A percentile compares a stretch with the other conserved stretches of the same genome.
These are phyloP conservation scores for Prunella strophiata DNA, from an alignment of 2,797 vertebrate species.

Conservation along the genomic window DNA sequence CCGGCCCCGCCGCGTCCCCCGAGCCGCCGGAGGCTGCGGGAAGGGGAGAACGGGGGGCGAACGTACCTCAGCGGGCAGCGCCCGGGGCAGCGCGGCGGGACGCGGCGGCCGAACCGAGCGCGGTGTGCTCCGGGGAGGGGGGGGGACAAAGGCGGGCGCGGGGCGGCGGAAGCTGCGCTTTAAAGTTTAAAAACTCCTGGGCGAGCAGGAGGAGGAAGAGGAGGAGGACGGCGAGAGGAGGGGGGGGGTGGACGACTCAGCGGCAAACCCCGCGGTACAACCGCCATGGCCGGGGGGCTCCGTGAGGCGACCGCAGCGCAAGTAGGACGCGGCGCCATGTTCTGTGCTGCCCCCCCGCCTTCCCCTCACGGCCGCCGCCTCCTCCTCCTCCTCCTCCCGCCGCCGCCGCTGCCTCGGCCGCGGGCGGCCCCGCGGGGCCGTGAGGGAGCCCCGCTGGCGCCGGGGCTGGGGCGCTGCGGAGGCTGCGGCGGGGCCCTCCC, in stretches of 20 bases:
- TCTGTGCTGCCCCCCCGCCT: background rate
- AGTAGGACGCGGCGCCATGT: conserved; percentile 78
- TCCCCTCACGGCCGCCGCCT: background rate
- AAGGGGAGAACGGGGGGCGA: background rate
- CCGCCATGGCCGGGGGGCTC: background rate
- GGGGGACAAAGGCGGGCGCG: conserved; percentile 9
- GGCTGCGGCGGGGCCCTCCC: conserved; percentile 16
- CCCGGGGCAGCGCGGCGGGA: background rate
- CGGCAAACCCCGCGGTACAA: background rate
- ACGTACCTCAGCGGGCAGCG: background rate
- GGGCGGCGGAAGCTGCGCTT: conserved; percentile 61
- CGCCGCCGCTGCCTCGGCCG: background rate
- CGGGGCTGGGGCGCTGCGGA: background rate
- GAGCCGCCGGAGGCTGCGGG: background rate
- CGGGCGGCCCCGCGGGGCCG: background rate
- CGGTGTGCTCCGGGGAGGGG: background rate
- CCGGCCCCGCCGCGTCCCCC: background rate
- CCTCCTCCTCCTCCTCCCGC: background rate
- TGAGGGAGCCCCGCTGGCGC: background rate
- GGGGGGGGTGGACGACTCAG: background rate
- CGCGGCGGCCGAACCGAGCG: background rate
- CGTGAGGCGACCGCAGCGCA: conserved; percentile 44
- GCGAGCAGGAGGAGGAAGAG: background rate
- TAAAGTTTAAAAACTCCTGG: conserved; percentile 71
- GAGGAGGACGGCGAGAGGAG: background rate